Conservation (phyloP, 2,797 vertebrate species). For the Fistularia tabacaria region DNA sequence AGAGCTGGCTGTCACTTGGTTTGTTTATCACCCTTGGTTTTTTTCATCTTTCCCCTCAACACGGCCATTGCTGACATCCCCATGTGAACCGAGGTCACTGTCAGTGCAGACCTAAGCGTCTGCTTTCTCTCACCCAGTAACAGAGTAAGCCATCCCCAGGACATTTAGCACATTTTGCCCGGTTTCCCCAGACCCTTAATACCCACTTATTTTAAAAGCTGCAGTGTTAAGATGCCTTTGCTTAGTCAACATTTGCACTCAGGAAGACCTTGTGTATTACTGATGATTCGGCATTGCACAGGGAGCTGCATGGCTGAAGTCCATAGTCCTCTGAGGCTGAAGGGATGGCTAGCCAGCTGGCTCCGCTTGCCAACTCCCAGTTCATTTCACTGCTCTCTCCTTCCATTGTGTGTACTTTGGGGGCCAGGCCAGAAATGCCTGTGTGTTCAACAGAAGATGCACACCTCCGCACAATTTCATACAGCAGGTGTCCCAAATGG, state of each 20-base stretch:
- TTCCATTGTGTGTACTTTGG: constrained; percentile 18
- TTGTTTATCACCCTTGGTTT: constrained; percentile 9
- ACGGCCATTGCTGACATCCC: constrained; percentile 4
- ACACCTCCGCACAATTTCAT: constrained; percentile 4
- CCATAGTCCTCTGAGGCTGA: constrained; percentile 18
- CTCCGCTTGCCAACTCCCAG: constrained; percentile 17
- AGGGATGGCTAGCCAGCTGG: constrained; percentile 32
- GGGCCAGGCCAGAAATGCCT: constrained; percentile 19
- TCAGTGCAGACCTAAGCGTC: background rate
- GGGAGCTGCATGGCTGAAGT: constrained; percentile 32
- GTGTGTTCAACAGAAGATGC: constrained; percentile 1
- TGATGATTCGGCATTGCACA: constrained; percentile 41
- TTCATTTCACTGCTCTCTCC: constrained; percentile 29
- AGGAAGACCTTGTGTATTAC: constrained; percentile 20
- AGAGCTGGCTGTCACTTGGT: background rate
- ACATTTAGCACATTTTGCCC: background rate
- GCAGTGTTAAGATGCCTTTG: constrained; percentile 26
- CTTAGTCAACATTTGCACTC: constrained; percentile 31
- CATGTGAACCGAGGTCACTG: constrained; percentile 4
- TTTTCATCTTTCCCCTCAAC: constrained; percentile 2
- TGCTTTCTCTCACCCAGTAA: no score
- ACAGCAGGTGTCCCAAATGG: constrained; percentile 53
- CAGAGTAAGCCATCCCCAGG: no score
- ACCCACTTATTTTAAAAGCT: constrained; percentile 7
- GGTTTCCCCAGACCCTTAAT: background rate